Evolutionary conservation across 2,797 vertebrate species (phyloP).

Genomic region (Siniperca undulata): DNA sequence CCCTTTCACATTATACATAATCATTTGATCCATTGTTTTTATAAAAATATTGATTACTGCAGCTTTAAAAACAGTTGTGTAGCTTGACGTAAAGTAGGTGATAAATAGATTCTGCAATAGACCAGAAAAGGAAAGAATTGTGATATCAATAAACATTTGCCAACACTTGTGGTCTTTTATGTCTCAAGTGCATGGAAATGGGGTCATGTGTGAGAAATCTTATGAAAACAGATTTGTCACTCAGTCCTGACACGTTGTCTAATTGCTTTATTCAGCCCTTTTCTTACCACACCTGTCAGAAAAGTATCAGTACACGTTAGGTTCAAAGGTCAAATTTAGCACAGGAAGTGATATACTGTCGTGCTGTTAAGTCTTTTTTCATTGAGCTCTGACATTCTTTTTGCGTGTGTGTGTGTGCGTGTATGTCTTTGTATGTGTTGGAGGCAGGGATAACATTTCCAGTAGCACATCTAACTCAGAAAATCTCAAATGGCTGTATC

Average conservation of each 20-base stretch:
- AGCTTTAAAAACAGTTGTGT: neutral
- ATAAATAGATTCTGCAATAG: neutral
- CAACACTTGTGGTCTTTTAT: neutral
- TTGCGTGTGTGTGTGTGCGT: slow-evolving; percentile 30
- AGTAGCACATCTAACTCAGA: slow-evolving; percentile 65
- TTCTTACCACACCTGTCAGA: slow-evolving; percentile 42
- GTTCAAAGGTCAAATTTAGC: slow-evolving; percentile 68
- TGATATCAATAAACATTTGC: slow-evolving; percentile 3
- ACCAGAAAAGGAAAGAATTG: neutral
- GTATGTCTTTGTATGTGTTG: slow-evolving; percentile 45
- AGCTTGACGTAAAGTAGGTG: neutral
- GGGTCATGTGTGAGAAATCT: neutral
- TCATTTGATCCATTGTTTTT: neutral
- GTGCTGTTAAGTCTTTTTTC: slow-evolving; percentile 28
- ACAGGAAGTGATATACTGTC: slow-evolving; percentile 65
- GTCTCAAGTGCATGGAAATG: neutral
- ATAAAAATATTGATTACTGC: neutral
- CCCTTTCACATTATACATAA: neutral
- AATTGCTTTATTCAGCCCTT: slow-evolving; percentile 26
- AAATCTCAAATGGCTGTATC: slow-evolving; percentile 67
- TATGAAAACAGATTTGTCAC: slow-evolving; percentile 22
- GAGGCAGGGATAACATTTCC: slow-evolving; percentile 62
- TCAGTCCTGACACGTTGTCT: slow-evolving; percentile 9
- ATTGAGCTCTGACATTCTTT: slow-evolving; percentile 49
- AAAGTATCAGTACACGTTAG: slow-evolving; percentile 41